phyloP scores from a whole-genome alignment of 2,113 vertebrate genomes.

The Pundamilia nyererei region DNA sequence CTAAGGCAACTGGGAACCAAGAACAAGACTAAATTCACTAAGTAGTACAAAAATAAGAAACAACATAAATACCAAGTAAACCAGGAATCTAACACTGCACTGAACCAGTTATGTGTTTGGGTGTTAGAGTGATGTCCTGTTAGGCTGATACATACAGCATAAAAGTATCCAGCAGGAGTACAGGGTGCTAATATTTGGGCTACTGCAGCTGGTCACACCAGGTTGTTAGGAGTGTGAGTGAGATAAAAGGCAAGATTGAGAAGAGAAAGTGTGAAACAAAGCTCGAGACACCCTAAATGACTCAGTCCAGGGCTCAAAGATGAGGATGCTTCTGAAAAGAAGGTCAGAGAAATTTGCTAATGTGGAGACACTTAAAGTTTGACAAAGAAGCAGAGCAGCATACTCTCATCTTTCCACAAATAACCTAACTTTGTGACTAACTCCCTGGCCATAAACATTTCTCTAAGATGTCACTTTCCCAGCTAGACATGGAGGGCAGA shows the following conservation, averaged over 20 bases:
- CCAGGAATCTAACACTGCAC: not conserved
- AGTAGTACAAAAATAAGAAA: not conserved
- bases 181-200: not conserved
- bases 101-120: not conserved
- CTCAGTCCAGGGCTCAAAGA: not conserved
- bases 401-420: not conserved
- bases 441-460: not conserved
- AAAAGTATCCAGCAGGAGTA: not conserved
- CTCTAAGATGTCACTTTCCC: not conserved
- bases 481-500: not conserved
- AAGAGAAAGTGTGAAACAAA: not conserved
- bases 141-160: not conserved
- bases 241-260: not conserved
- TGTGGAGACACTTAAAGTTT: not conserved
- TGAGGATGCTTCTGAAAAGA: not conserved
- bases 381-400: not conserved
- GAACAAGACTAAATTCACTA: not conserved
- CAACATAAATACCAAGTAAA: not conserved
- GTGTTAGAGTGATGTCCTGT: not conserved
- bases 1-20: not conserved
- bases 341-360: not conserved
- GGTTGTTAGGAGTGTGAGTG: not conserved
- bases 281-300: not conserved
- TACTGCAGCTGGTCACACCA: not conserved
- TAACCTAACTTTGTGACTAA: not conserved